These are phyloP conservation scores for Pollicipes pollicipes DNA, from an alignment of 1,140 invertebrate genomes.

Conservation along the genomic window DNA sequence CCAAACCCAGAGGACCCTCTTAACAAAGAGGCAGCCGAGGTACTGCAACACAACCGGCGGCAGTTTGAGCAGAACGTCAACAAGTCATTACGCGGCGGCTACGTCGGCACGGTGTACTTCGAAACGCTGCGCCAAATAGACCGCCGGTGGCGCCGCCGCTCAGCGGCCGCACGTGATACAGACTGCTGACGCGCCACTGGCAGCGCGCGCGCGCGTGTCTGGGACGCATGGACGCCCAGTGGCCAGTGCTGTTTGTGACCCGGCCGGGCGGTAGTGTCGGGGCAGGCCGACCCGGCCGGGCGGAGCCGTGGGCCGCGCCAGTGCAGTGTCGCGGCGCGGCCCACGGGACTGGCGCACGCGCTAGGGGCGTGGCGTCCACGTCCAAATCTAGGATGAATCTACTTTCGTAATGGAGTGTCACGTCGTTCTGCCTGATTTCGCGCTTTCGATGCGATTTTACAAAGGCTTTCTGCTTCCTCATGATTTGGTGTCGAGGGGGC, in stretches of 20 bases:
- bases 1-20: slow-evolving; percentile 82
- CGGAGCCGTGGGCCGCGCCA: neutral
- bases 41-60: slow-evolving; percentile 79
- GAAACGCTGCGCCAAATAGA: slow-evolving; percentile 86
- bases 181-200: too few relatives aligned
- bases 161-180: slow-evolving; percentile 28
- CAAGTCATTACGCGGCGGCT: slow-evolving; percentile 87
- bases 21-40: slow-evolving; percentile 97
- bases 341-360: too few relatives aligned
- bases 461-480: neutral
- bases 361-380: neutral
- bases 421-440: neutral
- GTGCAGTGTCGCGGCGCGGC: neutral
- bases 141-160: slow-evolving; percentile 10
- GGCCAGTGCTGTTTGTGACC: neutral
- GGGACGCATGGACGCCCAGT: too few relatives aligned
- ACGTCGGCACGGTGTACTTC: slow-evolving; percentile 80
- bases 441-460: neutral
- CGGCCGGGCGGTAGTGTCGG: neutral
- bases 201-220: neutral
- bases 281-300: too few relatives aligned
- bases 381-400: neutral
- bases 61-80: slow-evolving; percentile 91
- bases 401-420: neutral
- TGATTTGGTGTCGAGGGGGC: neutral